Evolutionary conservation across 2,888 invertebrate species (phyloP).

Genomic region (Dorcus hopei): DNA sequence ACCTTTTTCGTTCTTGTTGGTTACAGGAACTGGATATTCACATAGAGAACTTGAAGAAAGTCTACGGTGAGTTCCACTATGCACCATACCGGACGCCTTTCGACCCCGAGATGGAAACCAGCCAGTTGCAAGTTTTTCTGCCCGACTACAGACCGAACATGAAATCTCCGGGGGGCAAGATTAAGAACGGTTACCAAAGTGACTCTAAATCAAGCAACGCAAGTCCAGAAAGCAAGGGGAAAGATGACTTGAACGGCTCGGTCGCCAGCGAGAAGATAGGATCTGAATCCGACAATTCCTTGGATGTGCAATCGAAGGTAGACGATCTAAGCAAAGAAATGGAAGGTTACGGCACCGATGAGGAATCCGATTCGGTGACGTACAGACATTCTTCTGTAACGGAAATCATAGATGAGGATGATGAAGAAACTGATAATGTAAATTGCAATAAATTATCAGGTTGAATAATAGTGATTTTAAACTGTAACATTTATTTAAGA

Average conservation of each 20-base stretch:
- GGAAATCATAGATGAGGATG: conserved; percentile 25
- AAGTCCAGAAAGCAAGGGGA: neutral
- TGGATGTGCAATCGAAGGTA: neutral
- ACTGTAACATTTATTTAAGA: too few species aligned
- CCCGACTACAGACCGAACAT: conserved; percentile 41
- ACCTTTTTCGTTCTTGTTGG: neutral
- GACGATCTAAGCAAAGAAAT: conserved; percentile 22
- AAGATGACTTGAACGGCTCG: neutral
- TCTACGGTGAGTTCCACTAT: conserved; percentile 71
- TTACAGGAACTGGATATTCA: conserved; percentile 72
- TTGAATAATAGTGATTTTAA: neutral
- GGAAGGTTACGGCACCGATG: conserved; percentile 41
- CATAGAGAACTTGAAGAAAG: conserved; percentile 66
- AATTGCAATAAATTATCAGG: neutral
- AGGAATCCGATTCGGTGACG: conserved; percentile 27
- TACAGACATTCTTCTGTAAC: neutral
- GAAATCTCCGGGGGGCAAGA: neutral
- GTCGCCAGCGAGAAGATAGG: neutral
- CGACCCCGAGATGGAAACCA: conserved; percentile 59
- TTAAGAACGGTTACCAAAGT: neutral
- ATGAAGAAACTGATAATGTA: conserved; percentile 19
- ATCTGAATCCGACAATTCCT: neutral
- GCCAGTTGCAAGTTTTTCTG: conserved; percentile 65
- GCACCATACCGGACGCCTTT: conserved; percentile 69
- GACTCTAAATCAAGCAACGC: neutral